phyloP scores from a whole-genome alignment of 2,888 invertebrate species.

The Pseudococcus viburni region DNA sequence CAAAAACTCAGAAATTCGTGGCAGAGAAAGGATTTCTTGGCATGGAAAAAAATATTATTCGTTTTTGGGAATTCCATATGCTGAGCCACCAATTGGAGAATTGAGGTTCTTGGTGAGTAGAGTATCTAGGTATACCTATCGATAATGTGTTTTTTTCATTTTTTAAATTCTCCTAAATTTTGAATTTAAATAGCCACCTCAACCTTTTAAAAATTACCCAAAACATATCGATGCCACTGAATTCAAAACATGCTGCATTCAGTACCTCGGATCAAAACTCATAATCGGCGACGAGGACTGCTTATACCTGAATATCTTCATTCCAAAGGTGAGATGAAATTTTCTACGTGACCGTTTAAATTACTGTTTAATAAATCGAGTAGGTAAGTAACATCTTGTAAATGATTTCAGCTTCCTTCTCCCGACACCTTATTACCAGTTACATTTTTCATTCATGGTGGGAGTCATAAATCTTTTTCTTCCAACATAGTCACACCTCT shows the following conservation, averaged over 20 bases:
- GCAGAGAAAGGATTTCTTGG: slow-evolving; percentile 81
- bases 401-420: slow-evolving; percentile 19
- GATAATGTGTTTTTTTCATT: background rate
- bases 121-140: too few relatives aligned
- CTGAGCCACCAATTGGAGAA: slow-evolving; percentile 81
- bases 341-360: background rate
- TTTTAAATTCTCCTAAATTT: background rate
- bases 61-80: slow-evolving; percentile 88
- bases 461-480: slow-evolving; percentile 93
- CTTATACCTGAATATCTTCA: slow-evolving; percentile 93
- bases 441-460: slow-evolving; percentile 95
- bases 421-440: slow-evolving; percentile 72
- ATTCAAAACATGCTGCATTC: background rate
- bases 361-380: background rate
- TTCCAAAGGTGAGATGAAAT: slow-evolving; percentile 75
- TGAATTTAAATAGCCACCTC: background rate
- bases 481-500: slow-evolving; percentile 94
- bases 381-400: background rate
- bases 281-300: slow-evolving; percentile 73
- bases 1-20: slow-evolving; percentile 75
- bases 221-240: background rate
- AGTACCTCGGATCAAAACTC: background rate
- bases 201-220: background rate
- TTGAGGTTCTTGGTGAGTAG: slow-evolving; percentile 47
- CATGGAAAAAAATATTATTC: slow-evolving; percentile 86